These are phyloP conservation scores for Hybognathus amarus DNA, from an alignment of 2,797 vertebrate genomes.

Conservation along the genomic window DNA sequence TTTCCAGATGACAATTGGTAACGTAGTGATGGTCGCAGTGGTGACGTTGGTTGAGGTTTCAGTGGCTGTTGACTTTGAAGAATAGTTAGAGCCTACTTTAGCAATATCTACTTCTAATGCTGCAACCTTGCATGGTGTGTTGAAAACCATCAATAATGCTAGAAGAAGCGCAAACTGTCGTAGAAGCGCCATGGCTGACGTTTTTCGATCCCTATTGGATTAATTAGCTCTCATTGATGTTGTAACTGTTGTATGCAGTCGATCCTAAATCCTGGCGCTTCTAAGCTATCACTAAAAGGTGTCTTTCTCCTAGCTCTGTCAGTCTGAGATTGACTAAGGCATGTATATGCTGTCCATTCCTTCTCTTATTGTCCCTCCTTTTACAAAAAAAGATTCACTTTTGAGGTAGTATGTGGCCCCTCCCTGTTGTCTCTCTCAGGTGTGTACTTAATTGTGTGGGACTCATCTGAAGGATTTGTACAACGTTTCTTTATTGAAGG, in stretches of 20 bases:
- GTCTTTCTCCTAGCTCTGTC: neutral
- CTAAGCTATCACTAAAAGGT: neutral
- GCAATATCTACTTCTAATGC: neutral
- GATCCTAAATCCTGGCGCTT: neutral
- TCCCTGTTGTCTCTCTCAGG: slow-evolving; percentile 43
- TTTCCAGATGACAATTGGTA: slow-evolving; percentile 88
- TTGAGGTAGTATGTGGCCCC: slow-evolving; percentile 39
- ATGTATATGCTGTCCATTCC: slow-evolving; percentile 46
- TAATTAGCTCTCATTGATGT: slow-evolving; percentile 23
- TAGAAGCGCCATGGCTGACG: slow-evolving; percentile 37
- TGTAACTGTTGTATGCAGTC: neutral
- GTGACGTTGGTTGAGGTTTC: neutral
- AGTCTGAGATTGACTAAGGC: slow-evolving; percentile 1
- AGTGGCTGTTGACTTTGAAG: neutral
- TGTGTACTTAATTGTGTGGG: slow-evolving; percentile 3
- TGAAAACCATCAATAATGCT: slow-evolving; percentile 22
- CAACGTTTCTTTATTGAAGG: neutral
- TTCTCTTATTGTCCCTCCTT: slow-evolving; percentile 41
- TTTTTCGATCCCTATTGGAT: neutral
- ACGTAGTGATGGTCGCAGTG: slow-evolving; percentile 63
- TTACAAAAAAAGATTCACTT: slow-evolving; percentile 25
- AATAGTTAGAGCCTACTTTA: neutral
- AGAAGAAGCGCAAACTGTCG: neutral
- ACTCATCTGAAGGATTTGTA: neutral
- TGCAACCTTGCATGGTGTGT: neutral